These are phyloP conservation scores for Heliothis virescens DNA, from an alignment of 1,140 invertebrate genomes.

Conservation along the genomic window DNA sequence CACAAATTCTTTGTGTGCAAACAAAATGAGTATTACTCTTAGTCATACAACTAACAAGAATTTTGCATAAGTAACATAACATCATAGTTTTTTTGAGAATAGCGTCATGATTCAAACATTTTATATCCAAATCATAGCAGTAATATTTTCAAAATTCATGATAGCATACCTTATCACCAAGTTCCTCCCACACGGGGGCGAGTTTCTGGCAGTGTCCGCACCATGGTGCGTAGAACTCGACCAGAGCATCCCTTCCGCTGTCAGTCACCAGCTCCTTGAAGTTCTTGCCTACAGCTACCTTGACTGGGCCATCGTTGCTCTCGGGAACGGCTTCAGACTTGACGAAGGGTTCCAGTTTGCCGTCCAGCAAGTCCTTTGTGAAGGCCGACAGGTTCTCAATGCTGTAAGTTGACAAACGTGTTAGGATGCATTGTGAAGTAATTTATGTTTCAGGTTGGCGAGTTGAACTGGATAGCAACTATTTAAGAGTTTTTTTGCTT, in stretches of 20 bases:
- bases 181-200: constrained; percentile 96
- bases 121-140: not conserved
- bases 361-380: constrained; percentile 93
- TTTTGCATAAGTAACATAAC: too few species aligned
- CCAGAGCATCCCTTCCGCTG: constrained; percentile 96
- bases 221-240: constrained; percentile 99
- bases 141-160: not conserved
- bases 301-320: constrained; percentile 94
- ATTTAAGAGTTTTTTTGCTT: too few species aligned
- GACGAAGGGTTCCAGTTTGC: constrained; percentile 95
- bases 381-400: constrained; percentile 96
- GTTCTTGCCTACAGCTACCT: constrained; percentile 98
- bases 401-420: constrained; percentile 79
- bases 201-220: constrained; percentile 99
- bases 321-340: constrained; percentile 98
- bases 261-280: constrained; percentile 98
- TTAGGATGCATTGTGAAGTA: not conserved
- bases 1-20: too few species aligned
- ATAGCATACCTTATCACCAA: constrained; percentile 93
- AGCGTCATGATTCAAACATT: too few species aligned
- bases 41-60: too few species aligned
- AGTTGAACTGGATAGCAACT: too few species aligned
- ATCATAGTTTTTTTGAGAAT: too few species aligned
- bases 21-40: too few species aligned
- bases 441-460: not conserved